phyloP scores from a whole-genome alignment of 2,888 invertebrate genomes.

The Leptinotarsa haldemani region DNA sequence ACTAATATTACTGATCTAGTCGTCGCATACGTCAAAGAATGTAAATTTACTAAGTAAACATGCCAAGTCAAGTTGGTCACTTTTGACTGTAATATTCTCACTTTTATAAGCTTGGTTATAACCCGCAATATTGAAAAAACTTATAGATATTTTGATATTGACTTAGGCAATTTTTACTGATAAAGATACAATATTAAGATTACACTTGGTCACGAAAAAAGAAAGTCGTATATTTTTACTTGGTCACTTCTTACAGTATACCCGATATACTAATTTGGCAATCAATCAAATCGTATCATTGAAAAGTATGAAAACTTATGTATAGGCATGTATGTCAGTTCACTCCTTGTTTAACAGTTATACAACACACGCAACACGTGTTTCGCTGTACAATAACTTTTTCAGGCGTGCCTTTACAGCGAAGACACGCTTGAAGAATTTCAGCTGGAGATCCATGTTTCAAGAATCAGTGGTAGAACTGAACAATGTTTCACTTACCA shows the following conservation, averaged over 20 bases:
- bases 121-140: not conserved
- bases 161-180: not conserved
- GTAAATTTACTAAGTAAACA: not conserved
- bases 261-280: too few species aligned
- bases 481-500: too few species aligned
- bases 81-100: not conserved
- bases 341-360: too few species aligned
- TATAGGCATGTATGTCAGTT: too few species aligned
- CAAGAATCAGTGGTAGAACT: too few species aligned
- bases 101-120: not conserved
- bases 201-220: not conserved
- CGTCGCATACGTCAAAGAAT: not conserved
- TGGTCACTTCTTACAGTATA: constrained; percentile 6
- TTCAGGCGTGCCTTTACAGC: too few species aligned
- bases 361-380: too few species aligned
- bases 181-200: not conserved
- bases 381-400: too few species aligned
- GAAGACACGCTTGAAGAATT: too few species aligned
- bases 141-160: not conserved
- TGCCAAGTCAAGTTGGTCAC: constrained; percentile 16
- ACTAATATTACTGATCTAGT: constrained; percentile 1
- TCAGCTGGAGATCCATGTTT: too few species aligned
- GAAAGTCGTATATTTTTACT: not conserved
- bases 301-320: too few species aligned
- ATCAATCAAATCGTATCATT: too few species aligned